phyloP scores from a whole-genome alignment of 2,888 invertebrate genomes.

The Tillus elongatus region DNA sequence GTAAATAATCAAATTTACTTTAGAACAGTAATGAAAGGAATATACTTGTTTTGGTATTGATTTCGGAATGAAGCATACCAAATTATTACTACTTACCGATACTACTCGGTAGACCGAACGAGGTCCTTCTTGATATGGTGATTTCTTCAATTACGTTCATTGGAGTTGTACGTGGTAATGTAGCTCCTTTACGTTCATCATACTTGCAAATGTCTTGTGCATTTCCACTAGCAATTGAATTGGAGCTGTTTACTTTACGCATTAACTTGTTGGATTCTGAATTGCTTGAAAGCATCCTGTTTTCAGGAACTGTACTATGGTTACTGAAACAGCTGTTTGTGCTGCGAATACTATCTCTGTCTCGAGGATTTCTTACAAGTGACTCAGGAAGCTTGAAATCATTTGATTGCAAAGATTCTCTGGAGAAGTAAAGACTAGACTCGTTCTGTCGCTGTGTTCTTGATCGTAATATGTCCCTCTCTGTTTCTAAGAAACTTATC shows the following conservation, averaged over 20 bases:
- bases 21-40: no score
- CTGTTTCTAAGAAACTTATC: constrained; percentile 24
- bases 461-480: constrained; percentile 20
- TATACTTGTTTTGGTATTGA: no score
- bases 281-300: not conserved
- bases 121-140: constrained; percentile 29
- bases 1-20: no score
- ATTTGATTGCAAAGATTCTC: constrained; percentile 18
- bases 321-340: no score
- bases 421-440: constrained; percentile 8
- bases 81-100: no score
- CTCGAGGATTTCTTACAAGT: not conserved
- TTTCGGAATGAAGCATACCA: no score
- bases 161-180: constrained; percentile 18
- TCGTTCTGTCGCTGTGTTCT: not conserved
- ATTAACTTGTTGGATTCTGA: constrained; percentile 5
- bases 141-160: constrained; percentile 27
- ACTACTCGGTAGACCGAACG: constrained; percentile 22
- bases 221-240: constrained; percentile 14
- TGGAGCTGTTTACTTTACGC: constrained; percentile 17
- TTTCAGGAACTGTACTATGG: not conserved
- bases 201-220: constrained; percentile 3
- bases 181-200: constrained; percentile 15
- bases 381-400: constrained; percentile 4
- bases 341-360: not conserved